A percentile compares a stretch with the other conserved stretches of the same genome.
Evolutionary conservation across 2,113 vertebrate species (phyloP).

Genomic region (Pipra filicauda): DNA sequence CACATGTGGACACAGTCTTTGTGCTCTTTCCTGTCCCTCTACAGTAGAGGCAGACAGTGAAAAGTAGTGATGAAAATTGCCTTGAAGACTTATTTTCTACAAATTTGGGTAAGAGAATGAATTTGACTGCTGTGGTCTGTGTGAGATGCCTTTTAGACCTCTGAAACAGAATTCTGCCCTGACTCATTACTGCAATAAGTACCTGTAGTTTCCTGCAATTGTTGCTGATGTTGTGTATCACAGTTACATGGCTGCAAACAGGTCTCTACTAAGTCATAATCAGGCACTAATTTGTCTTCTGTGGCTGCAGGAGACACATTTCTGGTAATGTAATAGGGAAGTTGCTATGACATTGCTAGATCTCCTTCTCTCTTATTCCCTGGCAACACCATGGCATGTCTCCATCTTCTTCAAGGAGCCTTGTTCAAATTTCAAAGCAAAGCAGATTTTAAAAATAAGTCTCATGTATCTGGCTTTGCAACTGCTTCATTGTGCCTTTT

Average conservation of each 20-base stretch:
- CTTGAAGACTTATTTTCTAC: background rate
- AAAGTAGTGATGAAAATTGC: background rate
- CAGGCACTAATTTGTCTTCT: background rate
- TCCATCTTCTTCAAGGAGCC: background rate
- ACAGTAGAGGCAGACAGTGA: background rate
- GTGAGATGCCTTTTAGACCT: background rate
- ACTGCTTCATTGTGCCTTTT: background rate
- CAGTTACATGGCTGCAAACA: background rate
- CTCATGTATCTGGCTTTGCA: background rate
- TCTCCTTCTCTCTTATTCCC: background rate
- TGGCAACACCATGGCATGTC: background rate
- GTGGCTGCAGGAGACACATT: background rate
- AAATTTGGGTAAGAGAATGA: background rate
- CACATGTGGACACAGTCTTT: fast-evolving
- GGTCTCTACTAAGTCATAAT: background rate
- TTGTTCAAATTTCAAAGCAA: background rate
- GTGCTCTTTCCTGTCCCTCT: background rate
- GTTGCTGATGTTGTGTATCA: background rate
- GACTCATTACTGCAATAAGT: background rate
- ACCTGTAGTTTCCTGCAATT: background rate
- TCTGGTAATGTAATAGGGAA: background rate
- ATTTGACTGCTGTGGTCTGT: background rate
- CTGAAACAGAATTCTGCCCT: background rate
- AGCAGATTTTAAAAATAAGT: background rate
- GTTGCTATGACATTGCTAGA: background rate